Base-by-base conservation (phyloP, 2,113 vertebrate genomes). In the Orientallactaga bullata region DNA sequence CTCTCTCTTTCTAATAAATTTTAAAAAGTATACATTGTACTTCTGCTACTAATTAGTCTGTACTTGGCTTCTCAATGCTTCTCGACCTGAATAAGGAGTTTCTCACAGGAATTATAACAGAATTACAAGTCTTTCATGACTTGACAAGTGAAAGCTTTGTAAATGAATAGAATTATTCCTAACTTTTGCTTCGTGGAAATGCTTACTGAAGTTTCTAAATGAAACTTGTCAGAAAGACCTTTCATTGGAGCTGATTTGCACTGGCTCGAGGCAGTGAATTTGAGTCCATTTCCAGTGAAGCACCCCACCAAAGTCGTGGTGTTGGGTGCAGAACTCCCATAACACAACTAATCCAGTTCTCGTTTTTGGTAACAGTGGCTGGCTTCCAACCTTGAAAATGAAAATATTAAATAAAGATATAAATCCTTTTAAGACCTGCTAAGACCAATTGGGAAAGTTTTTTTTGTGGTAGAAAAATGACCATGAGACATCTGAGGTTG, bases 381-480 rank as follows among this genome's bases (percentile, higher is more conserved):
- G 95, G 93, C 61, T 51, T 78, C 26, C 71, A 51, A 37, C n/a
- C 7, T 85, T 83, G 9, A 80, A 69, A 90, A 60, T 83, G 30
- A 65, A 90, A 89, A 37, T 12, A 74, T 87, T 97, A 95, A 85
- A 95, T 87, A 95, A 96, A 97, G 97, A 95, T 89, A 61, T 85
- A 94, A 61, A 91, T 85, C 93, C 94, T 26, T 91, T 96, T 89
- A 96, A 97, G 96, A 92, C 71, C 91, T 96, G 90, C 93, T 85
- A 97, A 97, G 90, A 92, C 92, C 92, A 96, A 83, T 72, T 71
- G 92, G 96, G 95, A 97, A 98, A 97, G 94, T 97, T 98, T 97
- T 97, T 97, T 81, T 94, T 79, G 93, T 95, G 39, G 87, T 89
- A 95, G 88, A 88, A 76, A 77, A 74, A 78, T 78, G 79, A 82